These are phyloP conservation scores for Hyphantria cunea DNA, from an alignment of 1,140 invertebrate species.

Conservation along the genomic window DNA sequence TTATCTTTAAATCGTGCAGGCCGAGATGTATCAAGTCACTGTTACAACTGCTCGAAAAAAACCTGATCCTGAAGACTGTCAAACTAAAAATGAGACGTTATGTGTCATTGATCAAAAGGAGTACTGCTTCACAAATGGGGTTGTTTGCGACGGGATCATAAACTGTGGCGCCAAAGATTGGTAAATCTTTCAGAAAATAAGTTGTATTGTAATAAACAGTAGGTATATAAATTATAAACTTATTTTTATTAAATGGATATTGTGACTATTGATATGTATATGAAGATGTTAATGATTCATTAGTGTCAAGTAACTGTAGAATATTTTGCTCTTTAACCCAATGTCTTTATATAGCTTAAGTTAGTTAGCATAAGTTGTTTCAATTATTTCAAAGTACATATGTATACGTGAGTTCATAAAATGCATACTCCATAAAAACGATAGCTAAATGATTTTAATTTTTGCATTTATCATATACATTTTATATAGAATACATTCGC, in stretches of 20 bases:
- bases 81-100: conserved; percentile 51
- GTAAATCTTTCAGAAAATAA: conserved; percentile 32
- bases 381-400: too few species aligned
- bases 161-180: conserved; percentile 69
- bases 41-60: conserved; percentile 53
- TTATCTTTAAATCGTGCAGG: conserved; percentile 38
- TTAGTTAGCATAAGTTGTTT: too few species aligned
- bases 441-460: too few species aligned
- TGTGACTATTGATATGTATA: too few species aligned
- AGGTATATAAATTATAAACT: neutral
- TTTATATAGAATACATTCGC: too few species aligned
- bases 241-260: neutral
- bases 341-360: too few species aligned
- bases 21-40: conserved; percentile 63
- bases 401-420: too few species aligned
- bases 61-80: conserved; percentile 35
- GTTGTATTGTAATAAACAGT: neutral
- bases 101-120: conserved; percentile 41
- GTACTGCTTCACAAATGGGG: conserved; percentile 67
- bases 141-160: conserved; percentile 70
- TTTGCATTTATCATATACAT: too few species aligned
- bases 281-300: too few species aligned
- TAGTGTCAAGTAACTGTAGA: too few species aligned
- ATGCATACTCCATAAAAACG: too few species aligned
- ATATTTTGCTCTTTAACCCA: too few species aligned